These are phyloP conservation scores for Polymixis flavicincta DNA, from an alignment of 2,888 invertebrate species.

Conservation along the genomic window DNA sequence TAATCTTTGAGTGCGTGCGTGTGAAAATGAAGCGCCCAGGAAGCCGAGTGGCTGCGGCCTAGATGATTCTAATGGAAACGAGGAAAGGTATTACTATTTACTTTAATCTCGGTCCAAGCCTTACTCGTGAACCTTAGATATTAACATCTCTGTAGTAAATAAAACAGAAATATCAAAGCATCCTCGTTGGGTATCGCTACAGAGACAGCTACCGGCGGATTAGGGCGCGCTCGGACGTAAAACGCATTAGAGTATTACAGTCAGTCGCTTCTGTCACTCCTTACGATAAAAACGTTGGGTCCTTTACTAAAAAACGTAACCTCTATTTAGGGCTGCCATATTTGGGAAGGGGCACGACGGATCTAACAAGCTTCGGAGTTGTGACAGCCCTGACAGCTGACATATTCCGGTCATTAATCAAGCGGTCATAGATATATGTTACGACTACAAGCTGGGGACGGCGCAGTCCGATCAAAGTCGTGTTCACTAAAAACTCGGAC, in stretches of 20 bases:
- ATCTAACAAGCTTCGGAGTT: conserved; percentile 88
- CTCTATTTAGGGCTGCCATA: conserved; percentile 84
- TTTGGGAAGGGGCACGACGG: conserved; percentile 82
- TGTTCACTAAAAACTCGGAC: conserved; percentile 64
- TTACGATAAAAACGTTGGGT: conserved; percentile 81
- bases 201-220: conserved; percentile 51
- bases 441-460: conserved; percentile 75
- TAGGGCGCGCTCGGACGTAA: conserved; percentile 66
- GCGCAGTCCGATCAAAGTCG: conserved; percentile 70
- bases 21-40: conserved; percentile 76
- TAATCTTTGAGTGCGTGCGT: conserved; percentile 81
- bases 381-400: conserved; percentile 89
- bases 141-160: conserved; percentile 52
- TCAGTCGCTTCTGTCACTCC: conserved; percentile 76
- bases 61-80: conserved; percentile 70
- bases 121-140: conserved; percentile 62
- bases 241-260: conserved; percentile 79
- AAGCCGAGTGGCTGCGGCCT: conserved; percentile 69
- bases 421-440: conserved; percentile 83
- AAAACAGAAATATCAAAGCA: conserved; percentile 61
- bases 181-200: conserved; percentile 53
- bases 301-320: conserved; percentile 82
- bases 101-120: conserved; percentile 62
- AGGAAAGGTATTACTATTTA: conserved; percentile 71
- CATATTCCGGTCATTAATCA: conserved; percentile 89